Base-by-base conservation (phyloP, 2,113 vertebrate species). In the Genyomyrus donnyi region DNA sequence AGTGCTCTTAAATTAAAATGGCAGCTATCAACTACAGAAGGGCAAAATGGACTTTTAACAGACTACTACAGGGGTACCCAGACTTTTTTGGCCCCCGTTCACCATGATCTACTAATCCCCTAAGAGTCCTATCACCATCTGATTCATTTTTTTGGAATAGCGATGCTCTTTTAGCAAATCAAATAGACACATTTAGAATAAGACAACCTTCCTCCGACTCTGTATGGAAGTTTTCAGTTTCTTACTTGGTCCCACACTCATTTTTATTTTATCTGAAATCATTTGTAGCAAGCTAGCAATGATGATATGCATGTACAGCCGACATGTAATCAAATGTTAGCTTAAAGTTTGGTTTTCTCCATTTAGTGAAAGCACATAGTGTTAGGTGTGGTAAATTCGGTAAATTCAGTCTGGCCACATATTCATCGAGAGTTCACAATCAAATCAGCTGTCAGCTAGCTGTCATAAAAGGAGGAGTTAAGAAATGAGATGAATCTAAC, bases 191-290 rank as follows among this genome's bases (percentile, higher is more conserved):
- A 53, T 42, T 89, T 80, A 17, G 49, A 89, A 84, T 31, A 53
- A 53, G 17, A 56, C 5, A 13, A 45, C 49, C 21, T 46, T 89
- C 77, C 31, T 89, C 74, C 49, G 31, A 89, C 39, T 84, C 89
- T 19, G 50, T 24, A 89, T 89, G 49, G 49, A 45, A 53, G 74
- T 89, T 83, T 89, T 89, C 45, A 27, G 27, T 50, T 83, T 84
- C 74, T 89, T 53, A 53, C 89, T 89, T 56, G 77, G 74, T 84
- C 70, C 89, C 2, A 13, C 74, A 89, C 27, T 89, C 88, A 83
- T 80, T 89, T 89, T 56, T 66, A 9, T 45, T 52, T 50, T 74
- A 74, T 15, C n/a, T 35, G 66, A 27, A 74, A 15, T 74, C 3
- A 31, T 74, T 35, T 35, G 3, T 17, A 31, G 27, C n/a, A 35